These are phyloP conservation scores for Leptarthrus brevirostris DNA, from an alignment of 2,888 invertebrate species.

Conservation along the genomic window DNA sequence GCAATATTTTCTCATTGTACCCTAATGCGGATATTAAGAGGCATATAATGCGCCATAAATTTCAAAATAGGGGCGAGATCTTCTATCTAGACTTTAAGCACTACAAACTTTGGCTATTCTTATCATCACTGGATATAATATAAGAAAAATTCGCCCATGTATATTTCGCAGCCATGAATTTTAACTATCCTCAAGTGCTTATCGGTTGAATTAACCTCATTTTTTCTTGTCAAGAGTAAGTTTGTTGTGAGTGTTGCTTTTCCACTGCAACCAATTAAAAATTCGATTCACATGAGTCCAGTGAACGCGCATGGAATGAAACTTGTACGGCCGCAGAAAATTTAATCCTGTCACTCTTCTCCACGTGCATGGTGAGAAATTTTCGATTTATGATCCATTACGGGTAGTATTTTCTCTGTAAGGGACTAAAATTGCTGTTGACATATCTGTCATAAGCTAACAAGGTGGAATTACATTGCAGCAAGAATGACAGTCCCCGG, in stretches of 20 bases:
- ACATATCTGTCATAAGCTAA: background rate
- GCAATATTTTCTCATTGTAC: constrained; percentile 21
- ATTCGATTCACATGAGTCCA: background rate
- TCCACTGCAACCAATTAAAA: background rate
- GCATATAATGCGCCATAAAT: constrained; percentile 26
- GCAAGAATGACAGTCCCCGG: too few relatives aligned
- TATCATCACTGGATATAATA: background rate
- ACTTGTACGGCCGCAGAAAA: background rate
- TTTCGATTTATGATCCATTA: background rate
- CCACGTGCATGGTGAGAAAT: background rate
- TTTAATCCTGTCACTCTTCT: background rate
- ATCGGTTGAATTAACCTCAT: background rate
- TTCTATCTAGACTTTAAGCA: background rate
- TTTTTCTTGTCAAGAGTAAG: background rate
- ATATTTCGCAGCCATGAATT: background rate
- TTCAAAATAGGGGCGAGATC: constrained; percentile 26
- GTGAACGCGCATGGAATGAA: background rate
- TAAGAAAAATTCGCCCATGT: background rate
- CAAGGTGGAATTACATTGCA: background rate
- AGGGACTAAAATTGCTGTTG: background rate
- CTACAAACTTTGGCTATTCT: background rate
- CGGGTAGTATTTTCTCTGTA: background rate
- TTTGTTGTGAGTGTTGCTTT: background rate
- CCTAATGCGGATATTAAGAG: constrained; percentile 32
- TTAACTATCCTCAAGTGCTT: background rate